Conservation (phyloP, 23 tunicate species). For the Halocynthia aurantium region DNA sequence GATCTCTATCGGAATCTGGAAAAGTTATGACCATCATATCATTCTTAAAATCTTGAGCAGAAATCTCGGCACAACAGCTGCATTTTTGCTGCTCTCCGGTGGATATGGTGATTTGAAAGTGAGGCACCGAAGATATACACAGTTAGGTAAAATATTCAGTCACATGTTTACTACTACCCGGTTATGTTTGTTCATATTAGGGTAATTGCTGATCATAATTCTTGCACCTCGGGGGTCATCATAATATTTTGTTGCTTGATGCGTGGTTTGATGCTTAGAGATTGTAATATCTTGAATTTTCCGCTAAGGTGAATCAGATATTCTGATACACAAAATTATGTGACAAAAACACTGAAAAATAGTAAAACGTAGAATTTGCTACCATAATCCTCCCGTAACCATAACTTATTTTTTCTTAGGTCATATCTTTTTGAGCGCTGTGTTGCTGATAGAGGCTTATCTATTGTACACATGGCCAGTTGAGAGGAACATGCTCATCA, state of each 20-base stretch:
- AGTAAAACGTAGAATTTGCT: no score
- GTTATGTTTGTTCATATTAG: no score
- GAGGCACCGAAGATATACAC: background rate
- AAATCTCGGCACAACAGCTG: conserved; percentile 7
- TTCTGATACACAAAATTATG: no score
- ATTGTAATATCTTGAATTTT: no score
- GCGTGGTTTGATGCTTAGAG: no score
- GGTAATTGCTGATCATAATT: no score
- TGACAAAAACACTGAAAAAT: no score
- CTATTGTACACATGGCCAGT: conserved; percentile 19
- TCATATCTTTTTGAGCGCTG: background rate
- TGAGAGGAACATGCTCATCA: background rate
- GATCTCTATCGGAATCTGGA: conserved; percentile 12
- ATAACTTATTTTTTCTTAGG: background rate
- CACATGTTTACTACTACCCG: no score
- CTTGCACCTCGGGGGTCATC: no score
- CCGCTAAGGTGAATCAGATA: no score
- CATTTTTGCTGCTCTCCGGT: conserved; percentile 17
- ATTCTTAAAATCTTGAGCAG: conserved; percentile 4
- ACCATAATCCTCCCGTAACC: background rate
- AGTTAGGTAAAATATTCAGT: background rate
- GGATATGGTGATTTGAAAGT: conserved; percentile 16
- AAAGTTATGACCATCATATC: background rate
- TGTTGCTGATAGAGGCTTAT: conserved; percentile 15
- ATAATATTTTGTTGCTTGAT: no score